Evolutionary conservation across 2,797 vertebrate species (phyloP).

Genomic region (Micromesistius poutassou): DNA sequence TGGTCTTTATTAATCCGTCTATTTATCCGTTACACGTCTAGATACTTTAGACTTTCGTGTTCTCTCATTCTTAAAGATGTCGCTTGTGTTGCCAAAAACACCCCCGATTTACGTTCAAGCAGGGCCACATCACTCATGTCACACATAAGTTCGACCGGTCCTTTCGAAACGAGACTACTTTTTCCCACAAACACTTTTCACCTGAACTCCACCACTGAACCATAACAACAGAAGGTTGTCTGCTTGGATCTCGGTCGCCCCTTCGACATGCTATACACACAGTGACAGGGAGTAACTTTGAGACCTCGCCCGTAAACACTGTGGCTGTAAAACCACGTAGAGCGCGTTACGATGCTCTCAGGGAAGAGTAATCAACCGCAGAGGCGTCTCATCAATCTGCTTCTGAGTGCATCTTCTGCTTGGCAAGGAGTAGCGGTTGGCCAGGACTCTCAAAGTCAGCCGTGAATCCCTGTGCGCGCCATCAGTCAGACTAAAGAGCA

Average conservation of each 20-base stretch:
- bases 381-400: slow-evolving; percentile 45
- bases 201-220: not conserved
- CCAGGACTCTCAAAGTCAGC: slow-evolving; percentile 23
- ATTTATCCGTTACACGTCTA: not conserved
- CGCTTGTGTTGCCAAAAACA: not conserved
- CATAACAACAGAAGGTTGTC: not conserved
- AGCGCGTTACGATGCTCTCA: slow-evolving; percentile 53
- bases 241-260: not conserved
- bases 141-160: not conserved
- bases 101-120: not conserved
- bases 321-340: slow-evolving; percentile 31
- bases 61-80: not conserved
- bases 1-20: not conserved
- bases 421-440: not conserved
- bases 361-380: slow-evolving; percentile 57
- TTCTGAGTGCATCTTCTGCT: slow-evolving; percentile 27
- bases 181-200: not conserved
- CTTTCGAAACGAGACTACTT: not conserved
- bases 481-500: slow-evolving; percentile 7
- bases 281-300: slow-evolving; percentile 46
- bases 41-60: not conserved
- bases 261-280: not conserved
- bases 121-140: not conserved
- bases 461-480: slow-evolving; percentile 12
- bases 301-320: slow-evolving; percentile 49